phyloP scores from a whole-genome alignment of 2,113 vertebrate genomes.

The Indicator indicator region DNA sequence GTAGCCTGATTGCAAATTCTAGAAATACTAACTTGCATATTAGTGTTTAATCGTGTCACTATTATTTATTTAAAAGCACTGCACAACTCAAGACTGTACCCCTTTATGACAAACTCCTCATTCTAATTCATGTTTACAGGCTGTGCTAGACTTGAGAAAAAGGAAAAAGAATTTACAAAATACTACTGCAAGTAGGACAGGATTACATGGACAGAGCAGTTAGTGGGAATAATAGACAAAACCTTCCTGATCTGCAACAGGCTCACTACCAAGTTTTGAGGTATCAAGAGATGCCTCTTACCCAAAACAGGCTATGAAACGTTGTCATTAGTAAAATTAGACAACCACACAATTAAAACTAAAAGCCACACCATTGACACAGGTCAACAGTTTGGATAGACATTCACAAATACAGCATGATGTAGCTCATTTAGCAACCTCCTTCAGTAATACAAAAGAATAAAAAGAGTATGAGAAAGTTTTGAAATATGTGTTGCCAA shows the following conservation, averaged over 20 bases:
- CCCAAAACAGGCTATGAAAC: background rate
- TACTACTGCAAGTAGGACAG: background rate
- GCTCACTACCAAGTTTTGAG: background rate
- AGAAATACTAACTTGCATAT: slow-evolving; percentile 14
- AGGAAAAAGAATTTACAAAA: background rate
- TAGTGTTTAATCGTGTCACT: background rate
- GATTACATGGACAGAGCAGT: background rate
- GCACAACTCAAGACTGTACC: background rate
- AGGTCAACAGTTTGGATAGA: background rate
- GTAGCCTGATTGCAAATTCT: slow-evolving; percentile 1
- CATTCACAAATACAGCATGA: background rate
- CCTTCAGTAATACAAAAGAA: background rate
- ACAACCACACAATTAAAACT: background rate
- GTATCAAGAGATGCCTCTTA: background rate
- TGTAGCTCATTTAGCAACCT: background rate
- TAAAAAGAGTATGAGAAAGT: background rate
- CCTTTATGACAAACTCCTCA: background rate
- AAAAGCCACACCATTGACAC: background rate
- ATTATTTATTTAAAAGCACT: slow-evolving; percentile 13
- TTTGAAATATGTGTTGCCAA: background rate
- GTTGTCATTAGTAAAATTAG: background rate
- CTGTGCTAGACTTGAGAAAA: background rate
- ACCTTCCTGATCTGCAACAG: background rate
- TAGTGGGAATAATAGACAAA: background rate
- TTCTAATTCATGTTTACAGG: background rate